These are phyloP conservation scores for Sakesphorus luctuosus DNA, from an alignment of 2,113 vertebrate species.

Conservation along the genomic window DNA sequence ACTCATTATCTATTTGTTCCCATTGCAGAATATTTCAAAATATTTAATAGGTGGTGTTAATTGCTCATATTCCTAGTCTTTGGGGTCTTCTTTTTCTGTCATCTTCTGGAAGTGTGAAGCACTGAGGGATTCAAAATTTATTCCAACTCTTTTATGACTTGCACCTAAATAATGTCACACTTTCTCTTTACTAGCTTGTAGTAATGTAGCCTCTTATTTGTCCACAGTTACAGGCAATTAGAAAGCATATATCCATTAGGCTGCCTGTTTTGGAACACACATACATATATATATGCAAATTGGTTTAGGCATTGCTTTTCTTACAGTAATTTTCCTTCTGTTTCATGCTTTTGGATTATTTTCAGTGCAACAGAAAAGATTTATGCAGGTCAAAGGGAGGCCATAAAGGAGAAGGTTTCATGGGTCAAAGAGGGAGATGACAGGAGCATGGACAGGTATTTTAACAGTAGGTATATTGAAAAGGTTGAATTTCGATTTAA, in stretches of 20 bases:
- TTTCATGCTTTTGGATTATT: constrained; percentile 17
- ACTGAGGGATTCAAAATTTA: neutral
- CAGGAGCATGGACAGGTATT: neutral
- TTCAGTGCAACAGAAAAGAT: neutral
- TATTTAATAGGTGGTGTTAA: constrained; percentile 12
- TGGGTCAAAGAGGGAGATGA: neutral
- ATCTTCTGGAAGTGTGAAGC: neutral
- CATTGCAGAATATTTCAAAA: neutral
- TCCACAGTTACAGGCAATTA: neutral
- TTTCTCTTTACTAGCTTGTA: neutral
- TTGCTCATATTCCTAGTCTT: neutral
- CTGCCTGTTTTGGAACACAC: neutral
- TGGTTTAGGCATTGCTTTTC: neutral
- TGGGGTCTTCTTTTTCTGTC: neutral
- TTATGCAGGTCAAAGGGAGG: neutral
- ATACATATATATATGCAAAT: neutral
- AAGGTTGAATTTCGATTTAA: constrained; percentile 4
- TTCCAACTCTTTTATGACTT: neutral
- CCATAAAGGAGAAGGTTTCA: neutral
- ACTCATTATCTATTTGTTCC: neutral
- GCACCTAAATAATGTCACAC: neutral
- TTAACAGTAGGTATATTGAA: neutral
- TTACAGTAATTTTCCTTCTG: neutral
- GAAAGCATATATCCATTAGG: neutral
- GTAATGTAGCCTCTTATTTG: constrained; percentile 9